Conservation (phyloP, 2,797 vertebrate genomes). For the Spheniscus humboldti region DNA sequence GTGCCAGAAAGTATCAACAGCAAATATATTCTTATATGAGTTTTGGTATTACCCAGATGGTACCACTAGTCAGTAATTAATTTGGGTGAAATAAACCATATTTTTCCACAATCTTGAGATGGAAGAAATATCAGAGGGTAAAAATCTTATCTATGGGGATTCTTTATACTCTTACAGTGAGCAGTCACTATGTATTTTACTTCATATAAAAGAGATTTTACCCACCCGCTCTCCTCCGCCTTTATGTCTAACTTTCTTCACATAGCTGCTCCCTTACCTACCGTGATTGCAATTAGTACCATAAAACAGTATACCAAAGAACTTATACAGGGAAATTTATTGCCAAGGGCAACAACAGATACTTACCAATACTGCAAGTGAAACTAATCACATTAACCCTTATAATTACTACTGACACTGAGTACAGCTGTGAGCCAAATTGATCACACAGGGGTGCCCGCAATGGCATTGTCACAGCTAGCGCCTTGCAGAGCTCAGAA, state of each 20-base stretch:
- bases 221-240: neutral
- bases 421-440: conserved; percentile 48
- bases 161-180: neutral
- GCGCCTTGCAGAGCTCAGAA: neutral
- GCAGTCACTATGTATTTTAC: neutral
- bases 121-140: neutral
- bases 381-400: conserved; percentile 53
- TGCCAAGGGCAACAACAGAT: conserved; percentile 1
- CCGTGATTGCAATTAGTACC: neutral
- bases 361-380: neutral
- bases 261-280: neutral
- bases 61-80: neutral
- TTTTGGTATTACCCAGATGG: neutral
- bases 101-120: neutral
- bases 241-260: neutral
- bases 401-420: conserved; percentile 35
- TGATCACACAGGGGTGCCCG: conserved; percentile 21
- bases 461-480: neutral
- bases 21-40: neutral
- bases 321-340: neutral
- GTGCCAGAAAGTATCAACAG: neutral
- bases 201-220: neutral
- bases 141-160: neutral
- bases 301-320: neutral
- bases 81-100: neutral